Percentiles rank a stretch among this genome's conserved stretches.
phyloP scores from a whole-genome alignment of 2,888 invertebrate species.

The Escarpia spicata region DNA sequence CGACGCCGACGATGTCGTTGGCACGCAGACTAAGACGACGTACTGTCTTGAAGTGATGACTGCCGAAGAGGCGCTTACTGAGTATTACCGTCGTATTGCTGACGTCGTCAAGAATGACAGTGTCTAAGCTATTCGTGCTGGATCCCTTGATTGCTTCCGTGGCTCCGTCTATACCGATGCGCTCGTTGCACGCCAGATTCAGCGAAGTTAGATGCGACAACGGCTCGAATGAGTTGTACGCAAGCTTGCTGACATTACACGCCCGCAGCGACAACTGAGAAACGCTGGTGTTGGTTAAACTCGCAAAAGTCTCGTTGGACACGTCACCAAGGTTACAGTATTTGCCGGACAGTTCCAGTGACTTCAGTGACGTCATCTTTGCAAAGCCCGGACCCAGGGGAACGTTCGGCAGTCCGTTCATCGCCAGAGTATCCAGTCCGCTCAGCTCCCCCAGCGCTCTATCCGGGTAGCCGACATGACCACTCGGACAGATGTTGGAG shows the following conservation, averaged over 20 bases:
- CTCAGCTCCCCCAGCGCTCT: not conserved
- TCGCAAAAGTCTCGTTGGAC: not conserved
- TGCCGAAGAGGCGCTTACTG: not conserved
- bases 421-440: not conserved
- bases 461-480: not conserved
- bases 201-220: not conserved
- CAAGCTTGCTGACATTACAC: not conserved
- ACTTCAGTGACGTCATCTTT: not conserved
- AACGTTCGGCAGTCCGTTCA: not conserved
- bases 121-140: not conserved
- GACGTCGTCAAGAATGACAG: not conserved
- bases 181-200: conserved; percentile 4
- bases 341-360: conserved; percentile 1
- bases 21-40: not conserved
- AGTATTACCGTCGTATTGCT: not conserved
- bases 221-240: not conserved
- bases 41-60: not conserved
- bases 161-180: not conserved
- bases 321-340: not conserved
- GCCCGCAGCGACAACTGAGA: not conserved
- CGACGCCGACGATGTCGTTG: not conserved
- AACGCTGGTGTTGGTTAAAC: not conserved
- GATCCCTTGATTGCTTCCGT: not conserved
- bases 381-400: not conserved
- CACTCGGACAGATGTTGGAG: not conserved